Base-by-base conservation (phyloP, 2,113 vertebrate genomes). In the Grammomys surdaster region DNA sequence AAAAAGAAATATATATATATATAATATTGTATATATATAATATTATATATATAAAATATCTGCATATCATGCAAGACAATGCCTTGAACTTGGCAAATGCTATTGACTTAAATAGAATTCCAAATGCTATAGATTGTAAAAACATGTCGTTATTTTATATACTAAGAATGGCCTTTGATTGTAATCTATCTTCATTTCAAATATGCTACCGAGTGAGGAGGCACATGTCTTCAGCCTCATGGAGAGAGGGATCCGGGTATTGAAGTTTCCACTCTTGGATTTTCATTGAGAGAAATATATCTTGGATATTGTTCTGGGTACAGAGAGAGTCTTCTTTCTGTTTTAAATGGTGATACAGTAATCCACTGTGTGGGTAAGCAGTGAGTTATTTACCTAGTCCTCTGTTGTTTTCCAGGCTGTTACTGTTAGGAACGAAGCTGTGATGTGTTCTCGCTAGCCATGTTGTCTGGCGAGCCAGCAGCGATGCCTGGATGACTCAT, bases 371-470 rank as follows among this genome's bases (percentile, higher is more conserved):
- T 51, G 88, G 43, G 48, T 40, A 69, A 84, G 28, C 69, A 56
- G 78, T 97, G 76, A 80, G 95, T 97, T 95, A 95, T 95, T 95
- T 96, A 96, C 92, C 70, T 9, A 60, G 76, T 54, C 46, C 54
- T 43, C 51, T 81, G 36, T 96, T 82, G 88, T 73, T 54, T 95
- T 92, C 81, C 86, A 58, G 65, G 60, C 81, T 88, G 88, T 85
- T 40, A 87, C 80, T 90, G 78, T 87, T 88, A 93, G 56, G 88
- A 90, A 90, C 46, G 93, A 92, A 67, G 43, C 88, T 6, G 0
- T 80, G 58, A 13, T 73, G 92, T 91, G 89, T 90, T 86, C 96
- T 89, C 72, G 90, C 70, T 46, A 60, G 88, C 72, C 17, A 9
- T 4, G 48, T 80, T 91, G 91, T 93, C 93, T 90, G 84, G 90